Conservation (phyloP, 2,113 vertebrate genomes). For the Harpagus bidentatus region DNA sequence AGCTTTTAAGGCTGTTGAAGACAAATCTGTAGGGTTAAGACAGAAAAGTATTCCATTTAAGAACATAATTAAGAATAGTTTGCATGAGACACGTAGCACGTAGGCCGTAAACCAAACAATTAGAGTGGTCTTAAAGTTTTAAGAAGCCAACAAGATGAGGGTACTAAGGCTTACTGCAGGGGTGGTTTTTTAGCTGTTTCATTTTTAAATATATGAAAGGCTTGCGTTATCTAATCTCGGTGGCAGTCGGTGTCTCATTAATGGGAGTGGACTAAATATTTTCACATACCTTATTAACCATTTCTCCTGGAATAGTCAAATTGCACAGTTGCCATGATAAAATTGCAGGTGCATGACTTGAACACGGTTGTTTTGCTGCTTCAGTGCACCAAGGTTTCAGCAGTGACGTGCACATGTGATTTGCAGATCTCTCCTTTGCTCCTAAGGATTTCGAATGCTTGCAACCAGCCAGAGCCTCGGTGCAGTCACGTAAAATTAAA, state of each 20-base stretch:
- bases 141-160: background rate
- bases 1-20: conserved; percentile 6
- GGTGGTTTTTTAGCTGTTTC: background rate
- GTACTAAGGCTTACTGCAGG: background rate
- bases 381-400: background rate
- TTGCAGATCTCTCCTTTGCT: background rate
- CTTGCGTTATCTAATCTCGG: background rate
- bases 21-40: conserved; percentile 24
- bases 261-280: background rate
- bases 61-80: background rate
- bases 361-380: background rate
- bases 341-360: background rate
- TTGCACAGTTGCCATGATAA: background rate
- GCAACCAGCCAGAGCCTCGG: background rate
- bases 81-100: fast-evolving
- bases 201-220: background rate
- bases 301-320: background rate
- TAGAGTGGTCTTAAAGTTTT: background rate
- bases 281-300: background rate
- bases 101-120: background rate
- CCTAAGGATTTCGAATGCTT: background rate
- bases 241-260: background rate
- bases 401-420: background rate
- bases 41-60: background rate
- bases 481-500: background rate